Evolutionary conservation across 1,140 invertebrate genomes (phyloP).

Genomic region (Oncopodura yosiiana): DNA sequence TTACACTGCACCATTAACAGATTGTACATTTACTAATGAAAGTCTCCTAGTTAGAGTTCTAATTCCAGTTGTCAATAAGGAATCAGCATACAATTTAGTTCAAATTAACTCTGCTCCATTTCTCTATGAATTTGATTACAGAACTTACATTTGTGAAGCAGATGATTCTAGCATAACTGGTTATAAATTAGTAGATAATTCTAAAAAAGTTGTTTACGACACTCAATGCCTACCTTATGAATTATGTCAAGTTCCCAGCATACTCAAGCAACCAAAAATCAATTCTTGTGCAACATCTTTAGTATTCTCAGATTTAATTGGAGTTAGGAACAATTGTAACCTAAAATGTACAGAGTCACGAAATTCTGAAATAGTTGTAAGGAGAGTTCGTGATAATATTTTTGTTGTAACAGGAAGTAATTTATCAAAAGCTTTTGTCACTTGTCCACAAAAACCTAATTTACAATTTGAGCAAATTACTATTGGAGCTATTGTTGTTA

Average conservation of each 20-base stretch:
- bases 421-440: not conserved
- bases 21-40: constrained; percentile 9
- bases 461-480: not conserved
- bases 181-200: not conserved
- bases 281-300: constrained; percentile 9
- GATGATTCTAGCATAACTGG: constrained; percentile 1
- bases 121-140: not conserved
- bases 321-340: constrained; percentile 2
- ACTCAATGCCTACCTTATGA: not conserved
- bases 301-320: not conserved
- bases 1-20: not conserved
- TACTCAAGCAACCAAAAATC: not conserved
- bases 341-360: constrained; percentile 1
- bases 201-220: not conserved
- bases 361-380: not conserved
- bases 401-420: not conserved
- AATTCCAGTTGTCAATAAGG: not conserved
- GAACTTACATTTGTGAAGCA: constrained; percentile 1
- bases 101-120: not conserved
- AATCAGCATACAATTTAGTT: not conserved
- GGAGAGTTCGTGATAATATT: not conserved
- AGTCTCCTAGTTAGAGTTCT: not conserved
- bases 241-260: not conserved
- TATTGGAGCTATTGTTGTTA: constrained; percentile 2
- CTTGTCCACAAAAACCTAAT: not conserved